Evolutionary conservation across 2,888 invertebrate species (phyloP).

Genomic region (Parochlus steinenii): DNA sequence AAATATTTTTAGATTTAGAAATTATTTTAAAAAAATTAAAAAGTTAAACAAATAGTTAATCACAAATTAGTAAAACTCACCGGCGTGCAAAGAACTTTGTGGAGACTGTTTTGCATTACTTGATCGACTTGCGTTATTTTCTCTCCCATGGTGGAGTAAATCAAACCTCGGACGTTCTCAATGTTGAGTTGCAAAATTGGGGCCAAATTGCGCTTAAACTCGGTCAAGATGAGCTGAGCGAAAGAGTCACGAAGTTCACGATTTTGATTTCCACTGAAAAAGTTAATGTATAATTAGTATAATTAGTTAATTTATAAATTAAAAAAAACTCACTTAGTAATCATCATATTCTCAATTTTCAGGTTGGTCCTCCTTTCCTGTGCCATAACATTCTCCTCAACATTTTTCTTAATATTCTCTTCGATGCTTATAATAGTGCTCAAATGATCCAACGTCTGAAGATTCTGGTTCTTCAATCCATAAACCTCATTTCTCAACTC

Average conservation of each 20-base stretch:
- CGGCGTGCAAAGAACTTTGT: conserved; percentile 63
- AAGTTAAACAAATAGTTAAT: conserved; percentile 1
- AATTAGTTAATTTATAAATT: conserved; percentile 7
- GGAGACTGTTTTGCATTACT: conserved; percentile 61
- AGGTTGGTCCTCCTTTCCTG: conserved; percentile 27
- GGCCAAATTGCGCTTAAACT: conserved; percentile 36
- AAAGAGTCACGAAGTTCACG: conserved; percentile 35
- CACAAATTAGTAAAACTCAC: conserved; percentile 28
- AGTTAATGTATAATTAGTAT: conserved; percentile 2
- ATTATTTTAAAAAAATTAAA: conserved; percentile 8
- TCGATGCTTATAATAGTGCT: conserved; percentile 10
- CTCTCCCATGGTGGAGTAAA: no score
- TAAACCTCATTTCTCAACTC: conserved; percentile 29
- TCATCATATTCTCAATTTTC: conserved; percentile 24
- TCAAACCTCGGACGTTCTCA: conserved; percentile 58
- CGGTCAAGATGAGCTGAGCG: conserved; percentile 34
- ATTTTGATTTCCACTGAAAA: conserved; percentile 28
- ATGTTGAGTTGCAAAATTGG: conserved; percentile 46
- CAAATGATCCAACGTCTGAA: conserved; percentile 15
- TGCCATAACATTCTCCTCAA: conserved; percentile 28
- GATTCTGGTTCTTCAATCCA: conserved; percentile 19
- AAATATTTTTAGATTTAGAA: not conserved
- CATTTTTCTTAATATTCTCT: conserved; percentile 18
- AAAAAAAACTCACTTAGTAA: conserved; percentile 21
- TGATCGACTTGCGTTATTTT: conserved; percentile 57